phyloP scores from a whole-genome alignment of 2,888 invertebrate species.

The Lamellibrachia columna region DNA sequence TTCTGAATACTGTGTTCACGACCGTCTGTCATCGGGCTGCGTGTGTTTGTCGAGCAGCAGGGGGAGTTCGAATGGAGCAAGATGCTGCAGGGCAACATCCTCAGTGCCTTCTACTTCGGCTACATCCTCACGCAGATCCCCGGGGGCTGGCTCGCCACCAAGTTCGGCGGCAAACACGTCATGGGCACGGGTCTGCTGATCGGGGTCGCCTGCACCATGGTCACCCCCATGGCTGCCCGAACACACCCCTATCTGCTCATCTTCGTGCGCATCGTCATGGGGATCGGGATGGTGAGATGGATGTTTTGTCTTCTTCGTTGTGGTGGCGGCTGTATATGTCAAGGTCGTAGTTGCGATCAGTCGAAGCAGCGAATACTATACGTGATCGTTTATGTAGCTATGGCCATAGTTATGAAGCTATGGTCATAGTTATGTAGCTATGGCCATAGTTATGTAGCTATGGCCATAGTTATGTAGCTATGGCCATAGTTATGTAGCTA shows the following conservation, averaged over 20 bases:
- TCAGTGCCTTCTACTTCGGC: constrained; percentile 39
- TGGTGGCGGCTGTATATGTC: background rate
- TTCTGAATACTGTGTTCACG: too few relatives aligned
- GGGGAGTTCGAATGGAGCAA: constrained; percentile 40
- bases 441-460: too few relatives aligned
- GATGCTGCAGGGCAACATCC: constrained; percentile 31
- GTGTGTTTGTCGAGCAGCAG: constrained; percentile 20
- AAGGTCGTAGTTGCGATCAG: background rate
- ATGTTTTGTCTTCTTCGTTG: background rate
- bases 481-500: too few relatives aligned
- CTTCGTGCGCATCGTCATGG: constrained; percentile 34
- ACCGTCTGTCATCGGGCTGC: background rate
- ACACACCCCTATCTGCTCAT: constrained; percentile 32
- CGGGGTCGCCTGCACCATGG: constrained; percentile 31
- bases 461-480: too few relatives aligned
- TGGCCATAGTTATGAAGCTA: too few relatives aligned
- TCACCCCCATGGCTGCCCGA: constrained; percentile 38
- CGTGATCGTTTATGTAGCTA: background rate
- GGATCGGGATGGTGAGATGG: constrained; percentile 29
- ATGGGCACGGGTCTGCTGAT: constrained; percentile 34
- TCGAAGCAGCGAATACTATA: background rate
- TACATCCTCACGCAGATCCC: constrained; percentile 41
- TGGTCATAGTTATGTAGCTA: too few relatives aligned
- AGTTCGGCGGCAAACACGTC: constrained; percentile 38
- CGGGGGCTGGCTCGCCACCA: constrained; percentile 36